Conservation (phyloP, 2,888 invertebrate species). For the Diaprepes abbreviatus region DNA sequence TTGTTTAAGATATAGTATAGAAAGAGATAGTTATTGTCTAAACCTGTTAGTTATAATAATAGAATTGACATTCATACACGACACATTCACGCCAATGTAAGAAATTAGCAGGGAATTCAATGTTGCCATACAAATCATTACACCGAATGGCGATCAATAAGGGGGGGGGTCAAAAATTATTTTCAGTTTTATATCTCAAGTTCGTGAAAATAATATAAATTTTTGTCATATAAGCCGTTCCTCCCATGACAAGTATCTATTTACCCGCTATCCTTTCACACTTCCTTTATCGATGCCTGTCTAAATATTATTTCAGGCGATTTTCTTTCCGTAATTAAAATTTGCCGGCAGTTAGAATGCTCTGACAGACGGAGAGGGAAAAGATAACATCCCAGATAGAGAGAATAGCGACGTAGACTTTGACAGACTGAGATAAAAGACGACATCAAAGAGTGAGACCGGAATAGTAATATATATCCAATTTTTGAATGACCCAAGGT, state of each 20-base stretch:
- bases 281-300: constrained; percentile 60
- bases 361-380: constrained; percentile 39
- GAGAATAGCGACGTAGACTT: background rate
- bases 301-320: constrained; percentile 62
- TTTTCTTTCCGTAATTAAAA: constrained; percentile 59
- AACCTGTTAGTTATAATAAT: no score
- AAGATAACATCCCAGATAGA: constrained; percentile 42
- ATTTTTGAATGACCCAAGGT: constrained; percentile 43
- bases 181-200: no score
- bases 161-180: no score
- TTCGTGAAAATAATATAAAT: no score
- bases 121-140: no score
- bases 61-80: no score
- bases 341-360: constrained; percentile 50
- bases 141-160: no score
- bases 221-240: constrained; percentile 35
- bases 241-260: constrained; percentile 15
- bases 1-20: no score
- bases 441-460: constrained; percentile 25
- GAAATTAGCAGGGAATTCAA: no score
- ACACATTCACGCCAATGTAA: no score
- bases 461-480: constrained; percentile 23
- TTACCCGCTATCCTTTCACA: constrained; percentile 55
- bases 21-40: no score
- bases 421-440: constrained; percentile 44